Evolutionary conservation across 2,888 invertebrate species (phyloP), one percentile per base, ranked within the genome.

Genomic region (Branchellion lobata): DNA sequence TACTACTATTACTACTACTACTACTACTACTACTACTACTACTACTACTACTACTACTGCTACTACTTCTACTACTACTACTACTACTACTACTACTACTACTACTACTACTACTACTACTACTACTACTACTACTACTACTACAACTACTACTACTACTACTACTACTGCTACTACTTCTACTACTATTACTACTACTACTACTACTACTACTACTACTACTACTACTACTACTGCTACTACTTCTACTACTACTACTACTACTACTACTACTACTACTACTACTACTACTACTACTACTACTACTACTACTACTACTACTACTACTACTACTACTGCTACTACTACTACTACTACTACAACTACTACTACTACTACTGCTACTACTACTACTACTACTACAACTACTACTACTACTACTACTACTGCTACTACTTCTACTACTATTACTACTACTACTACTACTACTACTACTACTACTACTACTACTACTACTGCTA

Each of bases 181-280:
- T 68, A 68, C 69, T 68, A 68, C 69, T 68, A 68, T 24, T 68
- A 68, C 69, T 68, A 68, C 69, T 68, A 68, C 69, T 68, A 68
- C 69, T 68, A 68, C 69, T 68, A 68, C 69, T 68, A 68, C 69
- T 68, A 68, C 69, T 68, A 68, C 69, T 68, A 68, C 69, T 68
- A 68, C 69, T 68, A 68, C 69, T 68, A 68, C 69, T 68, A 68
- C 69, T 68, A 68, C 69, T 27, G 27, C 69, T 27, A 24, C 69
- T 27, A 24, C 69, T 68, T 18, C n/a, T n/a, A n/a, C n/a, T n/a
- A n/a, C n/a, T n/a, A n/a, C n/a, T n/a, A n/a, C n/a, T 21, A 51
- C 14, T 51, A 51, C 53, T 21, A 51, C 53, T 21, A 51, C 21
- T 21, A 51, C 21, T 21, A 51, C 21, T 21, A 51, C 53, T 21